Evolutionary conservation across 92 coral and sea anemone genomes (phyloP), one percentile per base, ranked within the genome.

Genomic region (Palythoa grandis): DNA sequence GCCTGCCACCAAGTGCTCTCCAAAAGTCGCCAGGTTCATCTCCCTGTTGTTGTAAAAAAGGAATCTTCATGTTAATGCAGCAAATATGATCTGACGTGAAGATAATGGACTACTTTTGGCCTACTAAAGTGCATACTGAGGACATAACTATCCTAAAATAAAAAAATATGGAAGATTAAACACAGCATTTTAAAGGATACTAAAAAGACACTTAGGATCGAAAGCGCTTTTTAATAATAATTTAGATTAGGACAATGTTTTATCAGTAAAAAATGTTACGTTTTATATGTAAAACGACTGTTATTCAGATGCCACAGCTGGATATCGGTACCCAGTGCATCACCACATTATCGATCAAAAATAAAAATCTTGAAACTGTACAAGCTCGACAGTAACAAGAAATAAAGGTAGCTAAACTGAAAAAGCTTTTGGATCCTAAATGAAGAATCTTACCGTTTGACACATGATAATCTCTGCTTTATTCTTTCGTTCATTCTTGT

Each of bases 401-500:
- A 15, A 15, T 8, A 2, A 13, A 22, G 19, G 9, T 22, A 11
- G 4, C 43, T 50, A 11, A 13, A 7, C 5, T 19, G 40, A 54
- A 20, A 3, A 50, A 29, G 24, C 19, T 24, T 72, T 25, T 39
- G 3, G 52, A 75, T 22, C 11, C n/a, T 25, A 37, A 37, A 73
- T 61, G 9, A 14, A n/a, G 47, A 39, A 11, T n/a, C 98, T 87
- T 87, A 95, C 99, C 87, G 95, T 95, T 85, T 74, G 80, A 73
- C 94, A 93, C 92, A 93, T 94, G 79, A 88, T 88, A 40, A 96
- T 89, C 40, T 96, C 98, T 20, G 97, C 98, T 82, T 92, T 93
- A 91, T 96, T 96, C 58, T 96, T 96, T 13, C 99, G 89, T 56
- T 96, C 99, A 83, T 95, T 96, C 83, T 96, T 96, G 95, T 93